Evolutionary conservation across 2,888 invertebrate species (phyloP).

Genomic region (Melikaiella ostensackeni): DNA sequence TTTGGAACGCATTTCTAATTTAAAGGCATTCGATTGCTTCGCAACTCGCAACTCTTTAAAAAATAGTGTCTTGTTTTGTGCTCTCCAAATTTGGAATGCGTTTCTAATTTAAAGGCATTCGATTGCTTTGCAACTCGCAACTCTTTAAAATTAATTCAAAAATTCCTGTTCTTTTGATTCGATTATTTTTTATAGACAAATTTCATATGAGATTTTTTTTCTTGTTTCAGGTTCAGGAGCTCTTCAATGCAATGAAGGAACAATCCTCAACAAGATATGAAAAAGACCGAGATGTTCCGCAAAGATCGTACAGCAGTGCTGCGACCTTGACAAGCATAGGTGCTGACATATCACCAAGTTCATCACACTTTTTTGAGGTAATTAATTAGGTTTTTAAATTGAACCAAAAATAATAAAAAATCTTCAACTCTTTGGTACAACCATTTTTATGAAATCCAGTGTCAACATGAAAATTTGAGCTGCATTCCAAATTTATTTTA

Average conservation of each 20-base stretch:
- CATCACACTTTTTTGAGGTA: slow-evolving; percentile 94
- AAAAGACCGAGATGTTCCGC: slow-evolving; percentile 62
- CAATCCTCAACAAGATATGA: slow-evolving; percentile 69
- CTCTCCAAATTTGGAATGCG: no score
- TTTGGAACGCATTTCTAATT: no score
- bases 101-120: no score
- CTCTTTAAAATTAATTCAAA: no score
- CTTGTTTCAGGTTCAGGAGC: slow-evolving; percentile 69
- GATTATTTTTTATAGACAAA: neutral
- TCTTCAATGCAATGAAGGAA: slow-evolving; percentile 75
- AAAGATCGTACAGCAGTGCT: slow-evolving; percentile 80
- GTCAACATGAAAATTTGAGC: no score
- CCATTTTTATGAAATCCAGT: no score
- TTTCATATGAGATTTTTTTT: slow-evolving; percentile 23
- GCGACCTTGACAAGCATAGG: slow-evolving; percentile 85
- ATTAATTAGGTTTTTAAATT: slow-evolving; percentile 43
- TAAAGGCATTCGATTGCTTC: no score
- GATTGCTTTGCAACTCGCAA: no score
- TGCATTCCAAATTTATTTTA: neutral
- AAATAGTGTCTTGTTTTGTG: no score
- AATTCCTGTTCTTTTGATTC: no score
- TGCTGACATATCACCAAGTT: slow-evolving; percentile 90
- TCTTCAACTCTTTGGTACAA: neutral
- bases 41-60: no score
- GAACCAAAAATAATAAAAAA: neutral